phyloP scores from a whole-genome alignment of 2,888 invertebrate species.

The Thera britannica region DNA sequence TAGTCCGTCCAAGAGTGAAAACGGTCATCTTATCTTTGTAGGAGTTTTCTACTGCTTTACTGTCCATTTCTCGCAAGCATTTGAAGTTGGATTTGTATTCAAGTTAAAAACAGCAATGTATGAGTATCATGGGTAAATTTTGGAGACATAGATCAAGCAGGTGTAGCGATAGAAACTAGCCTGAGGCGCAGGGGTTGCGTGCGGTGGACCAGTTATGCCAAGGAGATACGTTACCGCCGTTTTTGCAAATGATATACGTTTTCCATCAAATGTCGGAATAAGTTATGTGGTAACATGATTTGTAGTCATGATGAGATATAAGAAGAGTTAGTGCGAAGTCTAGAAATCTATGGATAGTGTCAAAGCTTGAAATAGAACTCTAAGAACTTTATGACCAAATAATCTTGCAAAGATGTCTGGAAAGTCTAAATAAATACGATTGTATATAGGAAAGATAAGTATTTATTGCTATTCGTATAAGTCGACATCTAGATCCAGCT shows the following conservation, averaged over 20 bases:
- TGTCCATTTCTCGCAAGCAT: constrained; percentile 27
- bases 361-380: neutral
- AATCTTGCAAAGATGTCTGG: no score
- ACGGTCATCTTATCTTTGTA: constrained; percentile 59
- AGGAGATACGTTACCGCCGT: constrained; percentile 69
- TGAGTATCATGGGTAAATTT: constrained; percentile 46
- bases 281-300: constrained; percentile 46
- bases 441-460: neutral
- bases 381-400: no score
- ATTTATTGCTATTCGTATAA: constrained; percentile 51
- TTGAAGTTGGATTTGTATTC: neutral
- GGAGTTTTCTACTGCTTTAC: constrained; percentile 50
- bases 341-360: neutral
- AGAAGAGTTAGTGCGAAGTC: constrained; percentile 7
- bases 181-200: constrained; percentile 76
- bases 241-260: constrained; percentile 77
- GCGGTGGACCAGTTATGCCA: constrained; percentile 74
- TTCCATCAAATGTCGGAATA: constrained; percentile 68
- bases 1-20: constrained; percentile 70
- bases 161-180: constrained; percentile 72
- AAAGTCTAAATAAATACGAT: neutral
- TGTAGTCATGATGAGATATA: constrained; percentile 29
- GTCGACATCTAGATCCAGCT: constrained; percentile 48
- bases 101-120: constrained; percentile 58
- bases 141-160: constrained; percentile 60